These are phyloP conservation scores for Drosophila seclusa DNA, from an alignment of 2,888 invertebrate species.

Conservation along the genomic window DNA sequence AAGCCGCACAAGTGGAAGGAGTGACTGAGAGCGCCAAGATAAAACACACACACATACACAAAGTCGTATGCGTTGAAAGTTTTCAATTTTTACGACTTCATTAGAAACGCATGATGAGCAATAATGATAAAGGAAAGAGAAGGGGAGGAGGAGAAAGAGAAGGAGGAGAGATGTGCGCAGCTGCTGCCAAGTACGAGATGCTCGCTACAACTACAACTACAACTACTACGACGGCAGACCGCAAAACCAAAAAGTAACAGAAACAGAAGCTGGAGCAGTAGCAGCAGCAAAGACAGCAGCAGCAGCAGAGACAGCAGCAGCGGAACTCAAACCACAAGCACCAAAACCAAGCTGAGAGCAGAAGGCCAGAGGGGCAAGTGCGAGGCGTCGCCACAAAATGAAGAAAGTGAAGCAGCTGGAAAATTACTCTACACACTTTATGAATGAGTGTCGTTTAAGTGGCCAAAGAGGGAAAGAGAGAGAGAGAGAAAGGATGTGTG, in stretches of 20 bases:
- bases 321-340: background rate
- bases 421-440: slow-evolving; percentile 73
- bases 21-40: background rate
- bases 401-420: slow-evolving; percentile 72
- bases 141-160: too few relatives aligned
- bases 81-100: slow-evolving; percentile 80
- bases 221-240: slow-evolving; percentile 14
- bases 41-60: slow-evolving; percentile 15
- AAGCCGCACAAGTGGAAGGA: slow-evolving; percentile 32
- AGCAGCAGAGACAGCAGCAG: slow-evolving; percentile 15
- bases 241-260: slow-evolving; percentile 29
- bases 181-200: slow-evolving; percentile 36
- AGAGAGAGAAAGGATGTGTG: background rate
- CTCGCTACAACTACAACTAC: slow-evolving; percentile 35
- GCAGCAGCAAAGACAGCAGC: slow-evolving; percentile 5
- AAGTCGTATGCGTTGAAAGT: slow-evolving; percentile 65
- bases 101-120: slow-evolving; percentile 81
- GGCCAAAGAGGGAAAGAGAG: slow-evolving; percentile 40
- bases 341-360: slow-evolving; percentile 2
- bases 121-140: slow-evolving; percentile 63
- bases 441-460: slow-evolving; percentile 73
- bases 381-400: slow-evolving; percentile 24
- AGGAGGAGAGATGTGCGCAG: slow-evolving; percentile 34
- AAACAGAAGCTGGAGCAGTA: slow-evolving; percentile 21
- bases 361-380: background rate